These are phyloP conservation scores for Didymodactylos carnosus DNA, from an alignment of 2,888 invertebrate species.

Conservation along the genomic window DNA sequence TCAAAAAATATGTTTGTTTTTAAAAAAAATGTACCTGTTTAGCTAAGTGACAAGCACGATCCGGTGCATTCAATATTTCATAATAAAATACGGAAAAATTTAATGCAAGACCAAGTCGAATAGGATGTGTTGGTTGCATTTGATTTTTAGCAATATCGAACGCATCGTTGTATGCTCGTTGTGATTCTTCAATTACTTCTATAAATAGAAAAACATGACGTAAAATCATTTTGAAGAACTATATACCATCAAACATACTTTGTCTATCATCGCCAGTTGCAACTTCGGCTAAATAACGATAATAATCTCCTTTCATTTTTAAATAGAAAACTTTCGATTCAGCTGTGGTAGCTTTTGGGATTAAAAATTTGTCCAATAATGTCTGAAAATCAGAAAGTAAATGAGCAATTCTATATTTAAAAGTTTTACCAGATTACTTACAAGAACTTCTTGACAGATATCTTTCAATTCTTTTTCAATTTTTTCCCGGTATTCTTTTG, in stretches of 20 bases:
- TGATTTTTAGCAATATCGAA: slow-evolving; percentile 91
- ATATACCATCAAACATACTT: slow-evolving; percentile 26
- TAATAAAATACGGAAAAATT: slow-evolving; percentile 99
- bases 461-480: slow-evolving; percentile 86
- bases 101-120: slow-evolving; percentile 90
- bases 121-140: slow-evolving; percentile 98
- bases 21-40: too few relatives aligned
- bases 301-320: slow-evolving; percentile 99
- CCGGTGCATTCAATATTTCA: slow-evolving; percentile 97
- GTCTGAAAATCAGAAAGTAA: slow-evolving; percentile 46
- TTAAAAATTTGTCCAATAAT: slow-evolving; percentile 90
- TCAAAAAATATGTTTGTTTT: too few relatives aligned
- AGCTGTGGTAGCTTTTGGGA: slow-evolving; percentile 92
- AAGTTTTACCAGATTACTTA: slow-evolving; percentile 15
- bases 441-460: slow-evolving; percentile 87
- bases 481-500: slow-evolving; percentile 64
- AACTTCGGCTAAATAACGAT: slow-evolving; percentile 99
- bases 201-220: slow-evolving; percentile 15
- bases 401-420: background rate
- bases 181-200: slow-evolving; percentile 83
- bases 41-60: slow-evolving; percentile 94
- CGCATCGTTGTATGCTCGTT: slow-evolving; percentile 93
- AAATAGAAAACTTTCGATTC: slow-evolving; percentile 99
- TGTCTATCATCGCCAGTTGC: slow-evolving; percentile 91
- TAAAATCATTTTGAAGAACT: too few relatives aligned